phyloP scores from a whole-genome alignment of 1,140 invertebrate genomes.

The Armadillidium nasatum region DNA sequence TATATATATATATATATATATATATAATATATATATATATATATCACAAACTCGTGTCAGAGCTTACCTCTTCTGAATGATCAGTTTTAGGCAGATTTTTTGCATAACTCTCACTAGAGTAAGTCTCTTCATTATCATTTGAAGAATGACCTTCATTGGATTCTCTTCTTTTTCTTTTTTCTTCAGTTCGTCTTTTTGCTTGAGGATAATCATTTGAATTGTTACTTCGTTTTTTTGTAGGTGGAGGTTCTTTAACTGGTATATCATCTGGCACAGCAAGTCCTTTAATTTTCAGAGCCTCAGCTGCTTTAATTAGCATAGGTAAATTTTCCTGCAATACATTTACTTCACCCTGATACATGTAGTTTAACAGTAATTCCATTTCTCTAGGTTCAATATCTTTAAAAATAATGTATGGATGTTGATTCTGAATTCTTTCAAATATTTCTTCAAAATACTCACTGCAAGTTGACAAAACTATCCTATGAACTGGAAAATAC shows the following conservation, averaged over 20 bases:
- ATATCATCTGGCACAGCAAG: background rate
- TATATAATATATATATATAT: no score
- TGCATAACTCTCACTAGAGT: no score
- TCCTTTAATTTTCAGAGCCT: conserved; percentile 11
- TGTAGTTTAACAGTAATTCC: conserved; percentile 16
- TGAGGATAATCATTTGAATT: no score
- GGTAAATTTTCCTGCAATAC: conserved; percentile 13
- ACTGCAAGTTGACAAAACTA: conserved; percentile 20
- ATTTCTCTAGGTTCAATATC: conserved; percentile 16
- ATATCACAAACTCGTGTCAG: no score
- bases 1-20: no score
- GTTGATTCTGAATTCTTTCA: conserved; percentile 8
- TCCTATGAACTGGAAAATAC: conserved; percentile 17
- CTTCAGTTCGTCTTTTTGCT: no score
- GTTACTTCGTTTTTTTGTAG: no score
- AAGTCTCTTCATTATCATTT: no score
- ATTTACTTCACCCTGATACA: conserved; percentile 22
- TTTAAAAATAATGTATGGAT: conserved; percentile 9
- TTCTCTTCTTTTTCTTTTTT: no score
- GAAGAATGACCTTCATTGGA: no score
- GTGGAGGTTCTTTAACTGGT: background rate
- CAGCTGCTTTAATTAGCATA: conserved; percentile 16
- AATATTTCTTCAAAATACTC: conserved; percentile 26
- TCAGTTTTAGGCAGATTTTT: no score
- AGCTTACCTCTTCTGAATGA: no score